These are phyloP conservation scores for Lithosia quadra DNA, from an alignment of 2,888 invertebrate genomes.

Conservation along the genomic window DNA sequence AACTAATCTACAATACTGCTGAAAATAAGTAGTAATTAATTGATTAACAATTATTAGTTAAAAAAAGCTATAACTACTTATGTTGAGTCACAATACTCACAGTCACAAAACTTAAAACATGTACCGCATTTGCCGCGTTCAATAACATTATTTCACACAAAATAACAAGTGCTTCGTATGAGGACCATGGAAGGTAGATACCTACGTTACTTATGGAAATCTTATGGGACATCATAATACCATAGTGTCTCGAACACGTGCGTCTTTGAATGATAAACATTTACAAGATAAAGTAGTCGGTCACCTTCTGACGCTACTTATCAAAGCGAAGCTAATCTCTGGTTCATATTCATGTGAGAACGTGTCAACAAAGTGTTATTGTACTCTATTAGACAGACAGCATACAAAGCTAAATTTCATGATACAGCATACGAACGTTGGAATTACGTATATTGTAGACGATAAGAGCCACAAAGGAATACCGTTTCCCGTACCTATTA, in stretches of 20 bases:
- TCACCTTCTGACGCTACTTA: conserved; percentile 58
- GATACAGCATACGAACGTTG: conserved; percentile 29
- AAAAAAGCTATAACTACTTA: not conserved
- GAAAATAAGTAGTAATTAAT: not conserved
- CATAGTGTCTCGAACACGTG: conserved; percentile 47
- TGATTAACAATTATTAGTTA: not conserved
- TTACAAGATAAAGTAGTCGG: conserved; percentile 63
- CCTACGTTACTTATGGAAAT: conserved; percentile 44
- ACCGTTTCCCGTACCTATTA: conserved; percentile 35
- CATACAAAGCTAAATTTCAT: conserved; percentile 54
- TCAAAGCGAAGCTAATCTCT: conserved; percentile 66
- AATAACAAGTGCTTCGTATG: conserved; percentile 25
- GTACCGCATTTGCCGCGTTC: conserved; percentile 9
- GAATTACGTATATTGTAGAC: conserved; percentile 27
- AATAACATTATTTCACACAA: conserved; percentile 29
- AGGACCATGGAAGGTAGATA: conserved; percentile 28
- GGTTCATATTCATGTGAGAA: conserved; percentile 66
- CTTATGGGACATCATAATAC: conserved; percentile 38
- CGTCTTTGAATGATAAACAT: conserved; percentile 62
- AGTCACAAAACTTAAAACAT: not conserved
- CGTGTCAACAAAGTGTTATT: conserved; percentile 70
- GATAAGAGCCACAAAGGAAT: conserved; percentile 41
- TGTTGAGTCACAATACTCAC: not conserved
- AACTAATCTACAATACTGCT: not conserved
- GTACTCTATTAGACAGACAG: conserved; percentile 38